Evolutionary conservation across 2,113 vertebrate species (phyloP).

Genomic region (Myodes glareolus): DNA sequence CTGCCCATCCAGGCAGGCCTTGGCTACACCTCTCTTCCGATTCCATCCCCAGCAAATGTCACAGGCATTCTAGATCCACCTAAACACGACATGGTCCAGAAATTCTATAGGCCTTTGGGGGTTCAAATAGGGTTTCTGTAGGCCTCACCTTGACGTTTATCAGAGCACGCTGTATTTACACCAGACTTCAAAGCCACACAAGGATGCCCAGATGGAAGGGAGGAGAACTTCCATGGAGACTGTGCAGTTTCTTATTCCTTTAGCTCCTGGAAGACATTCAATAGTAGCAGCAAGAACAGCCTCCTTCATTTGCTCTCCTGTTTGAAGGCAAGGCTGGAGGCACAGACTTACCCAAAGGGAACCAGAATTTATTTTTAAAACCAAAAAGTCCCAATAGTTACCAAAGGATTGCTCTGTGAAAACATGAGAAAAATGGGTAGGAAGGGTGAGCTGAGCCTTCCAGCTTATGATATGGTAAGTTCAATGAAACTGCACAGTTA

Average conservation of each 20-base stretch:
- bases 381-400: slow-evolving; percentile 46
- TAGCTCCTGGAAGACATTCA: slow-evolving; percentile 23
- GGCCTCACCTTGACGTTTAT: neutral
- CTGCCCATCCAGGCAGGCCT: neutral
- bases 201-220: neutral
- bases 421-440: slow-evolving; percentile 49
- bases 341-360: neutral
- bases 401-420: slow-evolving; percentile 43
- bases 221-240: slow-evolving; percentile 26
- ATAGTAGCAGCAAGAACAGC: slow-evolving; percentile 28
- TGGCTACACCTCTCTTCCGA: neutral
- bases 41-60: neutral
- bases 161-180: neutral
- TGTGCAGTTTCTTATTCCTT: slow-evolving; percentile 29
- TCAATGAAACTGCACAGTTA: slow-evolving; percentile 9
- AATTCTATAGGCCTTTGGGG: neutral
- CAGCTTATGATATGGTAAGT: slow-evolving; percentile 18
- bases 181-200: neutral
- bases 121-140: neutral
- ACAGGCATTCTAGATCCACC: neutral
- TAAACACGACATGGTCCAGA: neutral
- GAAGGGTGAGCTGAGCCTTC: slow-evolving; percentile 4
- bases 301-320: slow-evolving; percentile 16
- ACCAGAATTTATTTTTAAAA: slow-evolving; percentile 57
- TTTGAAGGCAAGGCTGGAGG: slow-evolving; percentile 28